phyloP scores from a whole-genome alignment of 2,113 vertebrate species.

The Mobula hypostoma region DNA sequence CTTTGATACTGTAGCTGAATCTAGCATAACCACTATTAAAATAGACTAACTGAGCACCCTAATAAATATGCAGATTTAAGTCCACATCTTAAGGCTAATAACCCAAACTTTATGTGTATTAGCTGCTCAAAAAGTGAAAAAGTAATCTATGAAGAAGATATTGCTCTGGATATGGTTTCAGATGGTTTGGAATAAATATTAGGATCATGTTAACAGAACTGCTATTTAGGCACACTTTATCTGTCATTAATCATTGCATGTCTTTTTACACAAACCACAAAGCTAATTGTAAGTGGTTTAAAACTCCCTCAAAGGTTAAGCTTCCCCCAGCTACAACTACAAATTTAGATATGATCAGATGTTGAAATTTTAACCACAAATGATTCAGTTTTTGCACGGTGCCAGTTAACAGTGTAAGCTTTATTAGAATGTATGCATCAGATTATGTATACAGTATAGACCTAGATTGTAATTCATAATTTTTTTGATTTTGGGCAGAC shows the following conservation, averaged over 20 bases:
- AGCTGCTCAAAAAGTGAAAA: background rate
- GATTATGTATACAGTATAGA: background rate
- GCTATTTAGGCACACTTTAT: background rate
- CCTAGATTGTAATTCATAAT: background rate
- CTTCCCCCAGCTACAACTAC: background rate
- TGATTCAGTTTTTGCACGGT: background rate
- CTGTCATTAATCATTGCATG: background rate
- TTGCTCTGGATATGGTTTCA: background rate
- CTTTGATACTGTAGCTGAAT: background rate
- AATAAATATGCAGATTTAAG: background rate
- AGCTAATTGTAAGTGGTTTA: slow-evolving; percentile 21
- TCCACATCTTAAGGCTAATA: background rate
- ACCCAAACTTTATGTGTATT: background rate
- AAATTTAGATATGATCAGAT: slow-evolving; percentile 26
- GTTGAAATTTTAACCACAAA: slow-evolving; percentile 28
- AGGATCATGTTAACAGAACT: background rate
- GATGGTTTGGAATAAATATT: background rate
- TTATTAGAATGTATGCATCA: background rate
- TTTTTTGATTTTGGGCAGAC: background rate
- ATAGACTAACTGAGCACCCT: background rate
- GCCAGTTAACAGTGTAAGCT: background rate
- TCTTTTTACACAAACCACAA: slow-evolving; percentile 30
- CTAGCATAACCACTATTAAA: background rate
- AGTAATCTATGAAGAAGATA: background rate
- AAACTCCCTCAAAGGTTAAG: slow-evolving; percentile 4